Evolutionary conservation across 2,113 vertebrate genomes (phyloP), one percentile per base, ranked within the genome.

Genomic region (Psilopogon haemacephalus): DNA sequence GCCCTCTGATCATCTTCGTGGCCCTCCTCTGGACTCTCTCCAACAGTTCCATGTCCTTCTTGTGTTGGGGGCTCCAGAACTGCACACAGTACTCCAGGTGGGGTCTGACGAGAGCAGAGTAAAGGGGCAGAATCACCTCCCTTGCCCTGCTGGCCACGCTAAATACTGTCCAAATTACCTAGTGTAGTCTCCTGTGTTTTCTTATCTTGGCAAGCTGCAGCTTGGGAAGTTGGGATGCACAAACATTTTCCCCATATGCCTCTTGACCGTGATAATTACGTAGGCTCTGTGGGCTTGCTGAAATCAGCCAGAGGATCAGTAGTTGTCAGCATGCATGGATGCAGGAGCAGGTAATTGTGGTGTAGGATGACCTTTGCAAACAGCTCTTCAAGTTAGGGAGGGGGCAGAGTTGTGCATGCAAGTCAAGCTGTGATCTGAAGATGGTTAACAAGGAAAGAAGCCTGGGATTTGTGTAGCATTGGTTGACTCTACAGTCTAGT

Each of bases 231-330:
- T 75, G 20, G 40, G 63, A 37, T 83, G 42, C 64, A 64, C 6
- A 5, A 42, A 63, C 13, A 10, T 73, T 92, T 87, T 28, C 67
- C 32, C 42, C 4, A 0, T 18, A 3, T 1, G 4, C 37, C 42
- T 89, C 86, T 92, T 67, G 84, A 50, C 20, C 4, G 0, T 6
- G 1, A n/a, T 82, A 69, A 93, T 82, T 95, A 84, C 84, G 65
- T 94, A 75, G 50, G 60, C 37, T 95, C 20, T 38, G 33, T 2
- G 6, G 26, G 37, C 33, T 71, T 4, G 5, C 81, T 42, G 77
- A 27, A 15, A 37, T 77, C 77, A 63, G 55, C 35, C 0, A 0
- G 26, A 24, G 50, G 38, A 42, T 55, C 2, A 0, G 60, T 7
- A 27, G 27, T 7, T 64, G 69, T 89, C 74, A 82, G 50, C 33